phyloP scores from a whole-genome alignment of 2,888 invertebrate genomes.

The Proisotoma minuta region DNA sequence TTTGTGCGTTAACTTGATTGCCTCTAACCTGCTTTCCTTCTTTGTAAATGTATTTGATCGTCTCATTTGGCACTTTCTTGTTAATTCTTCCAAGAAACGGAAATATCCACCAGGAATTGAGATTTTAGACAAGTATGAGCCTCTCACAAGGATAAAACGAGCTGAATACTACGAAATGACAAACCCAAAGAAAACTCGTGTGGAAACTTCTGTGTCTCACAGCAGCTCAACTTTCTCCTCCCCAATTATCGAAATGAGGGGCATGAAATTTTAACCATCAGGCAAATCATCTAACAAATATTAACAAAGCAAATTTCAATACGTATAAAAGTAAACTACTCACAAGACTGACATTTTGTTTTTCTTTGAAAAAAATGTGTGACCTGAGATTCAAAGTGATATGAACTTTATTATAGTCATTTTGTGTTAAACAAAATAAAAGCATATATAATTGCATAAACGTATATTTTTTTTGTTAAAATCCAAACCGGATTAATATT shows the following conservation, averaged over 20 bases:
- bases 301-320: too few relatives aligned
- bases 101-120: constrained; percentile 65
- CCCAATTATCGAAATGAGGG: constrained; percentile 26
- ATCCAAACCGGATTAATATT: too few relatives aligned
- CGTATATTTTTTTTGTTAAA: too few relatives aligned
- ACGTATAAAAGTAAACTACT: too few relatives aligned
- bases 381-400: too few relatives aligned
- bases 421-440: too few relatives aligned
- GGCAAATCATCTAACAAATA: too few relatives aligned
- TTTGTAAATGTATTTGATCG: background rate
- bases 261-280: constrained; percentile 30
- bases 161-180: constrained; percentile 34
- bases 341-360: too few relatives aligned
- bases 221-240: constrained; percentile 9
- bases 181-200: constrained; percentile 19
- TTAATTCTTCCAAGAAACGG: constrained; percentile 59
- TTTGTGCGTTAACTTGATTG: background rate
- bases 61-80: constrained; percentile 30
- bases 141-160: constrained; percentile 39
- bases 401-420: too few relatives aligned
- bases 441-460: too few relatives aligned
- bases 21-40: background rate
- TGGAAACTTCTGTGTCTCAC: constrained; percentile 20
- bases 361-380: too few relatives aligned
- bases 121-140: constrained; percentile 45